Evolutionary conservation across 2,113 vertebrate species (phyloP).

Genomic region (Shinisaurus crocodilurus): DNA sequence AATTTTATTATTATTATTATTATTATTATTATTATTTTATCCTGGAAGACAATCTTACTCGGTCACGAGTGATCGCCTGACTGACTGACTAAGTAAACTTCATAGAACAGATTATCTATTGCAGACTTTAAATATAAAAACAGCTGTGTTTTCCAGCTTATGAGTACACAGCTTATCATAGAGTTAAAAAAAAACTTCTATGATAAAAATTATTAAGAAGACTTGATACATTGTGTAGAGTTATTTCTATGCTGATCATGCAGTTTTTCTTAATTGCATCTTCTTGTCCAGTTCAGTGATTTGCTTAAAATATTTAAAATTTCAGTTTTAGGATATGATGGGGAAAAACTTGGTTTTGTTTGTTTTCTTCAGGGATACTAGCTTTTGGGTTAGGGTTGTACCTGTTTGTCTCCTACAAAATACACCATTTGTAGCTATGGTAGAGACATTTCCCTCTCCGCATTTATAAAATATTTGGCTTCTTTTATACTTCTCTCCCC

Average conservation of each 20-base stretch:
- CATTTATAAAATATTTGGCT: constrained; percentile 1
- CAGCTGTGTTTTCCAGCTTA: not conserved
- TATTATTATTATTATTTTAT: too few relatives aligned
- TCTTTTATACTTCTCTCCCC: constrained; percentile 22
- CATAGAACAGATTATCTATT: constrained; percentile 20
- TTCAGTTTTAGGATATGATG: constrained; percentile 4
- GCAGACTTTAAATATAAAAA: constrained; percentile 1
- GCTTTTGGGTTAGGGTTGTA: constrained; percentile 33
- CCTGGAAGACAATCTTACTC: too few relatives aligned
- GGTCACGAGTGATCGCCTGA: too few relatives aligned
- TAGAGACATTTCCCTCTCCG: constrained; percentile 16
- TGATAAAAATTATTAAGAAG: not conserved
- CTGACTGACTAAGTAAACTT: too few relatives aligned
- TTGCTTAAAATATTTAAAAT: not conserved
- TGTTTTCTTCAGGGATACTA: not conserved
- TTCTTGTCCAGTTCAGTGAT: not conserved
- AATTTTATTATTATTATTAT: too few relatives aligned
- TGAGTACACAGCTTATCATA: not conserved
- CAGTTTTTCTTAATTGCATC: not conserved
- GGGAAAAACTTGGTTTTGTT: not conserved
- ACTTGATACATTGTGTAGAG: not conserved
- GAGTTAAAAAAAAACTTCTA: not conserved
- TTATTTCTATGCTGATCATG: not conserved
- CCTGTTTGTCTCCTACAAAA: constrained; percentile 20
- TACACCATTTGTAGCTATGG: constrained; percentile 3